Conservation (phyloP, 2,113 vertebrate genomes). For the Acrocephalus arundinaceus region DNA sequence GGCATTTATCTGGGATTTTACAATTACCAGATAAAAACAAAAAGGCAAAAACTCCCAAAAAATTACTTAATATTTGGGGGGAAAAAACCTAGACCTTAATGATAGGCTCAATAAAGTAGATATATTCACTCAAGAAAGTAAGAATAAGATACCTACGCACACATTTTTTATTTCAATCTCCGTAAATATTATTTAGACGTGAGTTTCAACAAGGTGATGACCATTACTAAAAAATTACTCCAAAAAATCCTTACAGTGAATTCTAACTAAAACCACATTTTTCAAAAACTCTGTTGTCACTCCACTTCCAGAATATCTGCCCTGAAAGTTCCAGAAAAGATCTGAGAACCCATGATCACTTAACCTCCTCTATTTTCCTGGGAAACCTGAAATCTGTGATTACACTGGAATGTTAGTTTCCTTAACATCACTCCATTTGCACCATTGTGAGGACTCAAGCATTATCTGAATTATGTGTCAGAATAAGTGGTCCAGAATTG, state of each 20-base stretch:
- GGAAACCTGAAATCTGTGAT: not conserved
- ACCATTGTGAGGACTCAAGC: not conserved
- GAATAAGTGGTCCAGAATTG: not conserved
- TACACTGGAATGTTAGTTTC: not conserved
- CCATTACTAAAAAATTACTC: not conserved
- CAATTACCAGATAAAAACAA: not conserved
- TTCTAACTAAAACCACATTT: not conserved
- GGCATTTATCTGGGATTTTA: not conserved
- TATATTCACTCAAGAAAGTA: not conserved
- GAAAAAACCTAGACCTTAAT: not conserved
- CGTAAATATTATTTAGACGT: not conserved
- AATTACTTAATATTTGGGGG: rapidly evolving
- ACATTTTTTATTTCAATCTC: not conserved
- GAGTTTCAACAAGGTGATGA: not conserved
- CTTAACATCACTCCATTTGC: not conserved
- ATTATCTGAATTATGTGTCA: not conserved
- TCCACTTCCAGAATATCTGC: not conserved
- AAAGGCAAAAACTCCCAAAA: not conserved
- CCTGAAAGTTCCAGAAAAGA: not conserved
- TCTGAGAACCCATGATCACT: not conserved
- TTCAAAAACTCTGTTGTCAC: not conserved
- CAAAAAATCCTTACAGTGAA: not conserved
- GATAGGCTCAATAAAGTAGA: not conserved
- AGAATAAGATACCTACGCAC: rapidly evolving
- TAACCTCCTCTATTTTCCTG: not conserved